Base-by-base conservation (phyloP, 1,140 invertebrate species). In the Drosophila yakuba region DNA sequence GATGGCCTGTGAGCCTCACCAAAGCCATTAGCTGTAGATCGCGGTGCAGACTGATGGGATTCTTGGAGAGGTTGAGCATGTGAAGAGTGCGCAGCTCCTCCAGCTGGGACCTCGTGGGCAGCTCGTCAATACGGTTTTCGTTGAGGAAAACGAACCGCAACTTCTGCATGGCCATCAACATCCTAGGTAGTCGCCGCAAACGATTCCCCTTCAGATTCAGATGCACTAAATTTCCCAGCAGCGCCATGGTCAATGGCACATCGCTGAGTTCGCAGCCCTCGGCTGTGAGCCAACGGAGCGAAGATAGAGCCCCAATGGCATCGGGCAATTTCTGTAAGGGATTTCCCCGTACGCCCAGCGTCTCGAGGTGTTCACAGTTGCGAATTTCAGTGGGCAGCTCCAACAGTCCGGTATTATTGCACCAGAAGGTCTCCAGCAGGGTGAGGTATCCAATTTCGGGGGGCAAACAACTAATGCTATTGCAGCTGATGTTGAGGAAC, bases 401-500 rank as follows among this genome's bases (percentile, higher is more conserved):
- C 20, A 66, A 72, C 32, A 94, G 73, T 17, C 88, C 92, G 38
- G 94, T 95, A 57, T 93, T 93, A 78, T 95, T 95, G 55, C 97
- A 93, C 93, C 95, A 95, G 52, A 98, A 94, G 54, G 95, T 95
- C 91, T 97, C 97, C 56, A 98, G 91, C 59, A 94, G 94, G n/a
- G 93, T 93, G 77, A 98, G 95, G n/a, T 92, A 84, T 8, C 95
- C 95, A 74, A 98, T 95, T 79, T 94, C 93, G 12, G 94, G 91
- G 14, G 97, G 96, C 56, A 98, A 90, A 6, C 90, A 90, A 50
- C 92, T 93, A 25, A 98, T 94, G 71, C 95, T 96, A 92, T 98
- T 98, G 62, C 96, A 94, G 69, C 97, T 97, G 47, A 98, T 92
- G 91, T 98, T 97, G 47, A 98, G 93, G 73, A 95, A 96, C 63